phyloP scores from a whole-genome alignment of 2,797 vertebrate species.

The Babyrousa celebensis region DNA sequence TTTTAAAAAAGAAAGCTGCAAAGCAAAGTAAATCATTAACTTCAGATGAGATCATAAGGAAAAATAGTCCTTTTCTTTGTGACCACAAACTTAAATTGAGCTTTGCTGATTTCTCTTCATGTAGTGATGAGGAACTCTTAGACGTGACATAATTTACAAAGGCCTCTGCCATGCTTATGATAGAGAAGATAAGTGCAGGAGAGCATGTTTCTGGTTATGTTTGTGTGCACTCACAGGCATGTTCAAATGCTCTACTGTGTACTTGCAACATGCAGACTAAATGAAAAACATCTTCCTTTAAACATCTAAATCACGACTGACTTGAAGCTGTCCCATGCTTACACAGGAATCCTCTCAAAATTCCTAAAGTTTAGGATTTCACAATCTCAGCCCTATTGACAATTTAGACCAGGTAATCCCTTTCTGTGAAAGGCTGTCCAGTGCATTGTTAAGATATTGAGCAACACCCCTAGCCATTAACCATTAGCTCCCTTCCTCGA shows the following conservation, averaged over 20 bases:
- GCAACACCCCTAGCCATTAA: neutral
- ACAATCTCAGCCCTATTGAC: neutral
- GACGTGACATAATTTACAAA: constrained; percentile 16
- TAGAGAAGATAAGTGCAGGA: neutral
- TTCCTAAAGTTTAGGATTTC: neutral
- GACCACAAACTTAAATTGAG: neutral
- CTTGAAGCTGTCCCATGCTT: neutral
- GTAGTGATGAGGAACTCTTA: neutral
- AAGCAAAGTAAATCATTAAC: constrained; percentile 24
- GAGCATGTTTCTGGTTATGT: neutral
- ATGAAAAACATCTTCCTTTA: constrained; percentile 10
- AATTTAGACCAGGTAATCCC: constrained; percentile 1
- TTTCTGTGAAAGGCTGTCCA: neutral
- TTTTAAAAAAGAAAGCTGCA: constrained; percentile 12
- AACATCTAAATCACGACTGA: neutral
- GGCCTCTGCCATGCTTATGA: neutral
- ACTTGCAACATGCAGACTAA: neutral
- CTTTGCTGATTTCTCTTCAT: constrained; percentile 19
- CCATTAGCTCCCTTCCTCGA: neutral
- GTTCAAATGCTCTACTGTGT: neutral
- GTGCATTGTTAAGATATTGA: neutral
- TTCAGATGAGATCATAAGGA: neutral
- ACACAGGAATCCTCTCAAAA: neutral
- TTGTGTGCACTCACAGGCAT: neutral
- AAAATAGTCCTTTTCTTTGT: constrained; percentile 1